These are phyloP conservation scores for Metalampra italica DNA, from an alignment of 2,888 invertebrate genomes.

Conservation along the genomic window DNA sequence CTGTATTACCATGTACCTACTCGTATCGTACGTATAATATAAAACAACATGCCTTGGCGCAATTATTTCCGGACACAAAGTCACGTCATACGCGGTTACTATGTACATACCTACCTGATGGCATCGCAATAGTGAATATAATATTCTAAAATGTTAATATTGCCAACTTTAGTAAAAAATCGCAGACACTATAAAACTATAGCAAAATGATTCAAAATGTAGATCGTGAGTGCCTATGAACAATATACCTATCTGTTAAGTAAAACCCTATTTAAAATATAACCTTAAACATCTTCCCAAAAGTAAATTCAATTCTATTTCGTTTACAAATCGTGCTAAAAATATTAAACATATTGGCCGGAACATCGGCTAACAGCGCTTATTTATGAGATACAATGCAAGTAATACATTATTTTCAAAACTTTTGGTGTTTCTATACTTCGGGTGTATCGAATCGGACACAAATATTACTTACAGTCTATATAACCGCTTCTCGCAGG, in stretches of 20 bases:
- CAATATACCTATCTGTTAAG: slow-evolving; percentile 33
- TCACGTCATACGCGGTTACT: too few species aligned
- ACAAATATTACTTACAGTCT: slow-evolving; percentile 70
- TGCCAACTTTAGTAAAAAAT: slow-evolving; percentile 27
- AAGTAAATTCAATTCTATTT: slow-evolving; percentile 34
- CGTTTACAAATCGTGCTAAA: slow-evolving; percentile 44
- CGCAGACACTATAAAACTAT: slow-evolving; percentile 46
- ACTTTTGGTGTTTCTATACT: slow-evolving; percentile 69
- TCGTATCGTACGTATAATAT: background rate
- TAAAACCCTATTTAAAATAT: slow-evolving; percentile 63
- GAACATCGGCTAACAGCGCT: slow-evolving; percentile 63
- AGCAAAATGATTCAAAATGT: slow-evolving; percentile 52
- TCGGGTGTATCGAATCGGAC: slow-evolving; percentile 64
- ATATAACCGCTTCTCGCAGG: slow-evolving; percentile 48
- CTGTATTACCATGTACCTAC: background rate
- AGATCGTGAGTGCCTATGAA: slow-evolving; percentile 47
- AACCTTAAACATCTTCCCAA: slow-evolving; percentile 42
- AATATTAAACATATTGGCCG: slow-evolving; percentile 61
- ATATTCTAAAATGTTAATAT: background rate
- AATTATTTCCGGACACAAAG: too few species aligned
- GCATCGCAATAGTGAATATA: background rate
- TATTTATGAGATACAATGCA: slow-evolving; percentile 53
- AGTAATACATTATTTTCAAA: slow-evolving; percentile 32
- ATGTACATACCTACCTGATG: too few species aligned
- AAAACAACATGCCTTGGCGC: too few species aligned